Base-by-base conservation (phyloP, 2,888 invertebrate genomes). In the Drosophila falleni region DNA sequence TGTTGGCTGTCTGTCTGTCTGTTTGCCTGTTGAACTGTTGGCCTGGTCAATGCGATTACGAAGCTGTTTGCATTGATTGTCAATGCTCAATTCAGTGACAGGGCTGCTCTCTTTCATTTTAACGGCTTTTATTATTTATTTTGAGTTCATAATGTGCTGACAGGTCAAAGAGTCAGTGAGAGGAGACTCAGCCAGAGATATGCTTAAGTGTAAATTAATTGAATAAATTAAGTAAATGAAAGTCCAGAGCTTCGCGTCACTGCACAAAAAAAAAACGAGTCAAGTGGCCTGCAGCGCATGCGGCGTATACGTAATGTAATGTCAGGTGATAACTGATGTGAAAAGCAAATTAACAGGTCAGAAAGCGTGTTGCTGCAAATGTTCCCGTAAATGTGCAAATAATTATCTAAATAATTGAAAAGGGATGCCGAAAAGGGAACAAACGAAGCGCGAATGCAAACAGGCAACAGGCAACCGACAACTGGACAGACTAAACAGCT, bases 361-460 rank as follows among this genome's bases (percentile, higher is more conserved):
- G 39, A n/a, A 29, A 11, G 10, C 11, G 15, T 15, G 26, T 49
- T 11, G 39, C 55, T 54, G 68, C 46, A 50, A 71, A 29, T 81
- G 82, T 80, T 81, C 76, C 55, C 53, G 65, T 41, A 46, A 71
- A 26, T 81, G 82, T 78, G 82, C 80, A 89, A 86, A 88, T 87
- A 87, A 87, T 89, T 85, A 88, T 88, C 86, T 85, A 87, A 87
- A 87, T 89, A 87, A 87, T 86, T 81, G 81, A 89, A 87, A 87
- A 84, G 78, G 86, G 69, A 81, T 81, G 61, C 62, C 31, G 8
- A 49, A 50, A 74, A 63, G 59, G 59, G 50, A 49, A 13, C 51
- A 51, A 71, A 55, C 56, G 58, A 63, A 62, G 77, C 58, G 61
- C 54, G 51, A 76, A 61, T 39, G 49, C 44, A 58, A 76, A 69